Percentiles rank a stretch among this genome's conserved stretches.
Conservation (phyloP, 1,140 invertebrate genomes). For the Meteorus sp. region DNA sequence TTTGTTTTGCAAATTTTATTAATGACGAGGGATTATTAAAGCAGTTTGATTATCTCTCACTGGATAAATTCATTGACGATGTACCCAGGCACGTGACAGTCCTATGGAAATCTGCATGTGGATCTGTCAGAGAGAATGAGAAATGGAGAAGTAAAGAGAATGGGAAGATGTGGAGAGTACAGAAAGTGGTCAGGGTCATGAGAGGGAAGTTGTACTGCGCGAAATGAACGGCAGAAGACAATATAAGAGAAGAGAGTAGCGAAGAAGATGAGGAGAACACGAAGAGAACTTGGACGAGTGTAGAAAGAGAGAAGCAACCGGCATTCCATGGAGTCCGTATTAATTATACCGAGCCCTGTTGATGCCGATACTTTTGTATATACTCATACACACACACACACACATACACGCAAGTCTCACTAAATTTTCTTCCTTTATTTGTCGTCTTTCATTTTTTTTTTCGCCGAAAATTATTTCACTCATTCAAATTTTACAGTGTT, state of each 20-base stretch:
- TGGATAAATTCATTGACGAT: too few species aligned
- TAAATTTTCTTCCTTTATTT: slow-evolving; percentile 27
- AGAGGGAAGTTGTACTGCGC: slow-evolving; percentile 15
- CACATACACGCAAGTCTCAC: slow-evolving; percentile 27
- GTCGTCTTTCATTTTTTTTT: not conserved
- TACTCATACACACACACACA: not conserved
- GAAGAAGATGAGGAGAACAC: not conserved
- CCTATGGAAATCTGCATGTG: too few species aligned
- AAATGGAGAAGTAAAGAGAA: slow-evolving; percentile 3
- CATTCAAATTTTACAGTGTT: not conserved
- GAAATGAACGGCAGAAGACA: not conserved
- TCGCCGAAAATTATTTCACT: slow-evolving; percentile 2
- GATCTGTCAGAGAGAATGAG: not conserved
- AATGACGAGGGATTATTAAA: too few species aligned
- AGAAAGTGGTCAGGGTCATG: slow-evolving; percentile 16
- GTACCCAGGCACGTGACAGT: too few species aligned
- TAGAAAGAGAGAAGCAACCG: slow-evolving; percentile 54
- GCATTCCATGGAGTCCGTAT: slow-evolving; percentile 57
- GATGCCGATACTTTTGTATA: slow-evolving; percentile 30
- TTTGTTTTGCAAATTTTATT: too few species aligned
- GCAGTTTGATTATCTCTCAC: too few species aligned
- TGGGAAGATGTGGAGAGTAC: not conserved
- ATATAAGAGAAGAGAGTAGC: slow-evolving; percentile 18
- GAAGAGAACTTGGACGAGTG: slow-evolving; percentile 33
- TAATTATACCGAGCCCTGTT: slow-evolving; percentile 54